Evolutionary conservation across 2,797 vertebrate genomes (phyloP).

Genomic region (Benthosema pterotum): DNA sequence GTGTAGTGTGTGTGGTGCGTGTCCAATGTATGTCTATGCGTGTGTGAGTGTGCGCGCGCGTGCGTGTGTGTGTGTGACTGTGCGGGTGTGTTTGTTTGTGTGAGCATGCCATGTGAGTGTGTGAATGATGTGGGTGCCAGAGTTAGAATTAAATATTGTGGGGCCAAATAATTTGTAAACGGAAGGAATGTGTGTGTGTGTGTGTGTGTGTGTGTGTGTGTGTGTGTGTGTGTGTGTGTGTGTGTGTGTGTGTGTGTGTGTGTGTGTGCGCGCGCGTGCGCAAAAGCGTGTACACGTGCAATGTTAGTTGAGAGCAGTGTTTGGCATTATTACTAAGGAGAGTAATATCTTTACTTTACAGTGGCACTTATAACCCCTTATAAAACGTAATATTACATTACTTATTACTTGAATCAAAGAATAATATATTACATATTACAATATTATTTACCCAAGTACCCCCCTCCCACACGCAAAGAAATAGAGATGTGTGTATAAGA

Average conservation of each 20-base stretch:
- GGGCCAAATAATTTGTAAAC: too few species aligned
- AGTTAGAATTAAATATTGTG: neutral
- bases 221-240: constrained; percentile 1
- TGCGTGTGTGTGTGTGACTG: constrained; percentile 28
- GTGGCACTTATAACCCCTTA: too few species aligned
- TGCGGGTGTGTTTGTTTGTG: constrained; percentile 10
- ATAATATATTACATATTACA: too few species aligned
- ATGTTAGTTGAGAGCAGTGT: too few species aligned
- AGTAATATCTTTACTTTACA: too few species aligned
- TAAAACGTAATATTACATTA: too few species aligned
- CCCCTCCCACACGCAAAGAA: too few species aligned
- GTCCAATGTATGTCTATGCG: constrained; percentile 28
- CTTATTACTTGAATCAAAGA: too few species aligned
- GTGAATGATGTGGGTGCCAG: neutral
- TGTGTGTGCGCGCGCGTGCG: neutral
- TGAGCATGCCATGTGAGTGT: neutral
- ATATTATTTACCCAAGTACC: too few species aligned
- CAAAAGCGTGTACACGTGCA: too few species aligned
- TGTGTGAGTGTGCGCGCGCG: constrained; percentile 45
- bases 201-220: neutral
- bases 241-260: neutral
- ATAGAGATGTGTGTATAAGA: too few species aligned
- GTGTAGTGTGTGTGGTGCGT: constrained; percentile 38
- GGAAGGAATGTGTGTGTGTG: neutral
- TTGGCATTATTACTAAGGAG: too few species aligned